Percentiles rank a stretch among this genome's conserved stretches.
Evolutionary conservation across 1,140 invertebrate species (phyloP).

Genomic region (Heliconius melpomene): DNA sequence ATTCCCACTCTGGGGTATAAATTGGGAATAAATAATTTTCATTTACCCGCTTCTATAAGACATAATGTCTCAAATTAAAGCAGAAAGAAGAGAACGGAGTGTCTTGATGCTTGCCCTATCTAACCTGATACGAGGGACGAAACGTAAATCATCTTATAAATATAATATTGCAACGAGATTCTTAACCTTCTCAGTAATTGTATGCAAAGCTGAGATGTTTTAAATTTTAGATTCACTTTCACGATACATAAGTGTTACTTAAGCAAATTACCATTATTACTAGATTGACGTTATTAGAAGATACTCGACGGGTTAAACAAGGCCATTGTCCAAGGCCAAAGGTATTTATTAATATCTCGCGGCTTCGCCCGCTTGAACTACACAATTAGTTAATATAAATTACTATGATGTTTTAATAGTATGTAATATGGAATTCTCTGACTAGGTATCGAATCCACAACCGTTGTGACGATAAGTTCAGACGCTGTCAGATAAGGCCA

Average conservation of each 20-base stretch:
- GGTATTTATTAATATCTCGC: too few relatives aligned
- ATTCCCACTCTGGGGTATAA: too few relatives aligned
- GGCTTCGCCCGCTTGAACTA: too few relatives aligned
- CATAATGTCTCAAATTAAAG: not conserved
- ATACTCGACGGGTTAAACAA: not conserved
- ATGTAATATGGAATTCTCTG: too few relatives aligned
- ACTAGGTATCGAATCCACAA: too few relatives aligned
- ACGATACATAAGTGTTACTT: not conserved
- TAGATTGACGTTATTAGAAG: not conserved
- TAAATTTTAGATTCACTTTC: not conserved
- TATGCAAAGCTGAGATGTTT: slow-evolving; percentile 9
- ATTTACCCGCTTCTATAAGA: not conserved
- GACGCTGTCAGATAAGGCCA: too few relatives aligned
- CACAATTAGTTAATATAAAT: too few relatives aligned
- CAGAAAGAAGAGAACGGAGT: not conserved
- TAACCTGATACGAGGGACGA: not conserved
- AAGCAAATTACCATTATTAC: not conserved
- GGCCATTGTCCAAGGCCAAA: not conserved
- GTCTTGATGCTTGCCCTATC: not conserved
- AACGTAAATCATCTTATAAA: not conserved
- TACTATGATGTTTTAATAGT: too few relatives aligned
- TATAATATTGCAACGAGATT: not conserved
- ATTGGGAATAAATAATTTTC: too few relatives aligned
- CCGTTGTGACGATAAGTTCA: too few relatives aligned
- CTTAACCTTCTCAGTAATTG: not conserved